Conservation (phyloP, 2,113 vertebrate genomes). For the Vulpes lagopus region DNA sequence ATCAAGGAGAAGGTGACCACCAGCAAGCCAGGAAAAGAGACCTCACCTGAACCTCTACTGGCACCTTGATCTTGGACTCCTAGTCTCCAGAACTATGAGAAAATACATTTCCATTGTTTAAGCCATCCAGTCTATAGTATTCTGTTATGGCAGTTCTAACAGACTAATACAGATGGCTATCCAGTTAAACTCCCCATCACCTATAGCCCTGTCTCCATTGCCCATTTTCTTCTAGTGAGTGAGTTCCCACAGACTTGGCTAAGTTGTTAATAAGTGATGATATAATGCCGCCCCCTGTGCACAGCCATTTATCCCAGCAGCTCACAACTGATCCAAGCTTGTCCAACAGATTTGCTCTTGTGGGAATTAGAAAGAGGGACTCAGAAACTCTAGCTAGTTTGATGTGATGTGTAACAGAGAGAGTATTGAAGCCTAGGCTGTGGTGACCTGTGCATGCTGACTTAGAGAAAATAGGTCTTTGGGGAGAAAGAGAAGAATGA, state of each 20-base stretch:
- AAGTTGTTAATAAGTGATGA: background rate
- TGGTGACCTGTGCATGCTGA: background rate
- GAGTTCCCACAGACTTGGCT: background rate
- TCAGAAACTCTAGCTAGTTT: background rate
- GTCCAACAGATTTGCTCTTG: background rate
- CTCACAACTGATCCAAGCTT: background rate
- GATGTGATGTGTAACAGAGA: background rate
- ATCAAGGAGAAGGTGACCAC: background rate
- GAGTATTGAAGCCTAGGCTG: background rate
- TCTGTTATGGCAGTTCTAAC: background rate
- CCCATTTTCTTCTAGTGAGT: background rate
- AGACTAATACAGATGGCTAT: background rate
- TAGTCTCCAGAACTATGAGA: background rate
- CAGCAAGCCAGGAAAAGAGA: background rate
- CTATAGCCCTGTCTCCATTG: background rate
- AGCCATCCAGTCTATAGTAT: background rate
- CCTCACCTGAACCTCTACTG: background rate
- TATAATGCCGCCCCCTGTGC: background rate
- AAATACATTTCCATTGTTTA: constrained; percentile 22
- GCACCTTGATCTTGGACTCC: background rate
- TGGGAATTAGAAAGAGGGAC: background rate
- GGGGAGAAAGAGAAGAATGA: constrained; percentile 14
- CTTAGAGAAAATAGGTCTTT: background rate
- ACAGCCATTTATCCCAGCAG: background rate
- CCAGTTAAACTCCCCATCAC: background rate